Conservation (phyloP, 2,113 vertebrate species). For the Xenopus tropicalis region UCB_Xtro_10.0 CM004444.2:95650001-95650500, state of each 20-base stretch:
- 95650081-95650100: too few species aligned
- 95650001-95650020: too few species aligned
- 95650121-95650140: too few species aligned
- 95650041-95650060: too few species aligned
- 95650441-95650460: not conserved
- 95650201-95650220: not conserved
- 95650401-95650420: slow-evolving; percentile 3
- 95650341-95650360: not conserved
- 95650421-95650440: not conserved
- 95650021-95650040: too few species aligned
- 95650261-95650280: not conserved
- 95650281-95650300: slow-evolving; percentile 4
- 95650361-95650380: not conserved
- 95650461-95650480: not conserved
- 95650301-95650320: not conserved
- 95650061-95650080: too few species aligned
- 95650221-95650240: not conserved
- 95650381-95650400: not conserved
- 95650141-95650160: too few species aligned
- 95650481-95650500: too few species aligned
- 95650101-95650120: too few species aligned
- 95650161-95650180: too few species aligned
- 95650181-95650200: not conserved
- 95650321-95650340: slow-evolving; percentile 13
- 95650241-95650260: not conserved